Percentiles rank a stretch among this genome's conserved stretches.
phyloP scores from a whole-genome alignment of 1,140 invertebrate species.

The Apolygus lucorum region DNA sequence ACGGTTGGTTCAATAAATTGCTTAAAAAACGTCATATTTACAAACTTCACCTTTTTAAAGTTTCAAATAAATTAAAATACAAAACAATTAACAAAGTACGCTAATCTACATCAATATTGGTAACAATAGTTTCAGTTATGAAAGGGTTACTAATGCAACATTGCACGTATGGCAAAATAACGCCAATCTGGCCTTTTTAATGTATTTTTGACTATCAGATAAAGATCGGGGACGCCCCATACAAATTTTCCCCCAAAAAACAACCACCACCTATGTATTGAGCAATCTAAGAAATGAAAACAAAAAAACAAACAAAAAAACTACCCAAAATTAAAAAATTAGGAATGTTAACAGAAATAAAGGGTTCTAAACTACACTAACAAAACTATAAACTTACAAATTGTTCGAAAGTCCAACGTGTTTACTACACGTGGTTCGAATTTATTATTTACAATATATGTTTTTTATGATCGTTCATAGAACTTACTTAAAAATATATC shows the following conservation, averaged over 20 bases:
- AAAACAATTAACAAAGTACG: not conserved
- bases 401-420: too few relatives aligned
- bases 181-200: constrained; percentile 12
- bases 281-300: not conserved
- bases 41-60: not conserved
- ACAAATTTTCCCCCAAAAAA: not conserved
- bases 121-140: not conserved
- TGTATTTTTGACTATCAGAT: not conserved
- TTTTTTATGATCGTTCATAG: constrained; percentile 61
- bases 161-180: constrained; percentile 3
- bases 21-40: not conserved
- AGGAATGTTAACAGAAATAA: not conserved
- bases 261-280: not conserved
- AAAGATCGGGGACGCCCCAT: not conserved
- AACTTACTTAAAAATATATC: constrained; percentile 89
- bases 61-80: not conserved
- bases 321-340: not conserved
- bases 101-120: not conserved
- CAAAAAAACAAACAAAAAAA: too few relatives aligned
- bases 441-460: too few relatives aligned
- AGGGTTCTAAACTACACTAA: not conserved
- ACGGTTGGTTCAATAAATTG: not conserved
- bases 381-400: not conserved
- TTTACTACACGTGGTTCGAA: too few relatives aligned
- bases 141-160: not conserved